Evolutionary conservation across 2,113 vertebrate species (phyloP).

Genomic region (Amblyornis subalaris): DNA sequence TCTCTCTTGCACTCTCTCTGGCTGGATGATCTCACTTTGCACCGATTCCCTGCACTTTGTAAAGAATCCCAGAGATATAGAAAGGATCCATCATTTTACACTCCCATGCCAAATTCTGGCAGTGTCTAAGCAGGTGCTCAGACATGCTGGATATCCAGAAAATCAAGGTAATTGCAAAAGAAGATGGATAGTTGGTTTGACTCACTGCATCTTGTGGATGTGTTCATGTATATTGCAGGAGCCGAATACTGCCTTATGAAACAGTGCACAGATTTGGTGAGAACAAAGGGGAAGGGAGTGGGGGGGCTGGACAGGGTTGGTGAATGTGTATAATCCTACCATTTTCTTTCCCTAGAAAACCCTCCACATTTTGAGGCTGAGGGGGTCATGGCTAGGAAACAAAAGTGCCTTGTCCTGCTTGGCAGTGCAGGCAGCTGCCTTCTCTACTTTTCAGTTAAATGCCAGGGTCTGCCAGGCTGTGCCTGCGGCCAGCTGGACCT

Average conservation of each 20-base stretch:
- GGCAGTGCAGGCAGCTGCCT: background rate
- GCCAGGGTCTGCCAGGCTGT: background rate
- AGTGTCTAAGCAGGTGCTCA: background rate
- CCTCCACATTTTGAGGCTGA: background rate
- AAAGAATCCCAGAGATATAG: background rate
- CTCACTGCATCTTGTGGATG: background rate
- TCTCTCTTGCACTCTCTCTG: background rate
- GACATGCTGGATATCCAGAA: background rate
- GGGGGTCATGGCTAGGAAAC: background rate
- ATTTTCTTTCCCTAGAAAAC: background rate
- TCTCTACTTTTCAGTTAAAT: background rate
- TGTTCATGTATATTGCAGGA: background rate
- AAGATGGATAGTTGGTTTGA: background rate
- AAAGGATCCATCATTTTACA: conserved; percentile 31
- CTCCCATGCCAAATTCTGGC: conserved; percentile 6
- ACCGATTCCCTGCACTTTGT: background rate
- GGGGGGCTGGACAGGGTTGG: rapidly evolving
- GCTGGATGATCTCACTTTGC: conserved; percentile 38
- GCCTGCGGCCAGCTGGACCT: background rate
- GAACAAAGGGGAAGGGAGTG: background rate
- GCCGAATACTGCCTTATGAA: background rate
- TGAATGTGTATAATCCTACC: background rate
- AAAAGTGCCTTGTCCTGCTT: background rate
- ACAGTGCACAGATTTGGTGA: background rate
- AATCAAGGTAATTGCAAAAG: background rate